Evolutionary conservation across 2,113 vertebrate species (phyloP), one percentile per base, ranked within the genome.

Genomic region (Oenanthe oenanthe): DNA sequence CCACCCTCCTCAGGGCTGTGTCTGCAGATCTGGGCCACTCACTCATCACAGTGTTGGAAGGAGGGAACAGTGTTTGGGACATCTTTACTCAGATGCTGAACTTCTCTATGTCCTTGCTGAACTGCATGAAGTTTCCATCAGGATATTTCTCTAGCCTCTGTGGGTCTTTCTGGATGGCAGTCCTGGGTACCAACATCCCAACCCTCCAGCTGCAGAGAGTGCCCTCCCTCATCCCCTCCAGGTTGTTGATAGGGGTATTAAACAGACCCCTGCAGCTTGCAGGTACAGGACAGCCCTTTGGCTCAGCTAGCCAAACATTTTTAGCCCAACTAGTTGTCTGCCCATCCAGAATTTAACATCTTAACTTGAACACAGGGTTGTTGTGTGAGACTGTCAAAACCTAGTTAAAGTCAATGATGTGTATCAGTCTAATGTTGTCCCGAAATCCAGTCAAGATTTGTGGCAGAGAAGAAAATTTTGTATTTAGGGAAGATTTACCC

Each of bases 21-120:
- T 57, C 53, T 84, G 63, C 79, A 80, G 19, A 72, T 17, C 20
- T 62, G 68, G 2, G 11, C 79, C 1, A 1, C 7, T 13, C 21
- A 16, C 21, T 45, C 36, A 13, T 31, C n/a, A 5, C 21, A 56
- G 21, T 0, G 0, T 2, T 47, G 28, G 58, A 63, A 73, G 40
- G 58, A 47, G 22, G 40, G 0, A 32, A n/a, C 34, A 19, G 9
- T 2, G 5, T 40, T 57, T 63, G 20, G 36, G 36, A 40, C 10
- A 28, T 22, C 34, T 63, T 73, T 36, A n/a, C 31, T 74, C 17
- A n/a, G 36, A 13, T 66, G 19, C 11, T 31, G 45, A 22, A 62
- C 43, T 57, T 72, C 2, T 26, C 0, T 60, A 16, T 54, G 62
- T 79, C n/a, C 34, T 54, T 58, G 47, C 36, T 53, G 28, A 79